phyloP scores from a whole-genome alignment of 1,140 invertebrate genomes.

The Trachymyrmex septentrionalis region DNA sequence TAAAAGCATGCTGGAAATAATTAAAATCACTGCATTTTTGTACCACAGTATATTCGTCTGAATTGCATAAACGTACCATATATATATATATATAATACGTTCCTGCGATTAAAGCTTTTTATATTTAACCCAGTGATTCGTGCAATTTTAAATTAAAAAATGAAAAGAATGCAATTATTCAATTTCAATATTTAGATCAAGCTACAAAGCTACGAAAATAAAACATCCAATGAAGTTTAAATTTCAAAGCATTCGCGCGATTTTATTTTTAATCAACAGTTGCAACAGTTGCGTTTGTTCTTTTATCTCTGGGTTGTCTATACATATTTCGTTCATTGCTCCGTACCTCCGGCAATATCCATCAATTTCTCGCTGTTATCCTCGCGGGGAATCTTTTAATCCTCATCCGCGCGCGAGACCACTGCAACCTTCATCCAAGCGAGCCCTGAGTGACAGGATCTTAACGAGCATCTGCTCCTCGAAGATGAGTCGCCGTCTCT shows the following conservation, averaged over 20 bases:
- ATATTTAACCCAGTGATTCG: not conserved
- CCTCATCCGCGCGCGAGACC: slow-evolving; percentile 59
- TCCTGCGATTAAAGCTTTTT: not conserved
- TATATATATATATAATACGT: not conserved
- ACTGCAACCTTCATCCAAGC: slow-evolving; percentile 44
- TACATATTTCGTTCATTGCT: slow-evolving; percentile 20
- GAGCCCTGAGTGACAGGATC: slow-evolving; percentile 81
- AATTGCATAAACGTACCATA: not conserved
- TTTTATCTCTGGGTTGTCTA: slow-evolving; percentile 6
- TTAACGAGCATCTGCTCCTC: slow-evolving; percentile 82
- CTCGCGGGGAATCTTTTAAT: slow-evolving; percentile 78
- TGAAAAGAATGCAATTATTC: not conserved
- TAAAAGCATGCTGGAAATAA: slow-evolving; percentile 30
- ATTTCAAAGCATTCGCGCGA: not conserved
- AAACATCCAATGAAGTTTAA: slow-evolving; percentile 3
- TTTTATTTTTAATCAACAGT: slow-evolving; percentile 39
- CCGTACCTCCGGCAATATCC: slow-evolving; percentile 53
- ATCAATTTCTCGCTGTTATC: slow-evolving; percentile 73
- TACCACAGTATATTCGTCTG: not conserved
- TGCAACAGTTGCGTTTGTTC: not conserved
- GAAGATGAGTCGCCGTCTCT: slow-evolving; percentile 64
- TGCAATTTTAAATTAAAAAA: not conserved
- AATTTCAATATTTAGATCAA: not conserved
- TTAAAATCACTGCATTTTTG: slow-evolving; percentile 41
- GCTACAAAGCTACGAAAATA: not conserved